A percentile compares a stretch with the other conserved stretches of the same genome.
These are phyloP conservation scores for Lutraria rhynchaena DNA, from an alignment of 1,140 invertebrate genomes.

Conservation along the genomic window DNA sequence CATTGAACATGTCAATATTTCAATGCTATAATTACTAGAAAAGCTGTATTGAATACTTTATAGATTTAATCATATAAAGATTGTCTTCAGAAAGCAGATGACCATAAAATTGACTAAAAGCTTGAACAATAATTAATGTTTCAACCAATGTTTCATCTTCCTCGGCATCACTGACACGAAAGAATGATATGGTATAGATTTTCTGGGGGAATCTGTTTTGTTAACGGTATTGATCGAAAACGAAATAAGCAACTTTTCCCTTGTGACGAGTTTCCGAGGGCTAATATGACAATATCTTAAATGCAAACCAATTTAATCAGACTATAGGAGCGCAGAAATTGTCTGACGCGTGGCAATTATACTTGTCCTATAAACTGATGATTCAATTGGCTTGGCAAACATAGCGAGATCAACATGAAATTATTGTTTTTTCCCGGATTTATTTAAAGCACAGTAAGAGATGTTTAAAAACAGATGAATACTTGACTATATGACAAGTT, in stretches of 20 bases:
- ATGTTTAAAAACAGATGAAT: neutral
- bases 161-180: constrained; percentile 38
- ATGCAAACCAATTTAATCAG: constrained; percentile 62
- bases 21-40: too few species aligned
- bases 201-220: constrained; percentile 55
- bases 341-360: constrained; percentile 53
- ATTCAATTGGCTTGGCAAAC: constrained; percentile 56
- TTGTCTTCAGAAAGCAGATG: constrained; percentile 13
- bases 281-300: constrained; percentile 62
- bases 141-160: constrained; percentile 40
- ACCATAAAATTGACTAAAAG: constrained; percentile 59
- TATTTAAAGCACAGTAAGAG: neutral
- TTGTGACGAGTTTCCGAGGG: constrained; percentile 56
- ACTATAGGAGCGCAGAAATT: constrained; percentile 43
- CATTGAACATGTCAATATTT: too few species aligned
- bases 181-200: constrained; percentile 55
- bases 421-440: constrained; percentile 24
- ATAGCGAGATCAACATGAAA: constrained; percentile 47
- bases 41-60: neutral
- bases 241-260: constrained; percentile 61
- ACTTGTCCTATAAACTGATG: constrained; percentile 56
- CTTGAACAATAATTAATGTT: constrained; percentile 59
- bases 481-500: neutral
- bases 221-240: constrained; percentile 54
- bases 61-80: constrained; percentile 9